Evolutionary conservation across 2,797 vertebrate genomes (phyloP), one percentile per base, ranked within the genome.

Genomic region (Tiaroga cobitis): DNA sequence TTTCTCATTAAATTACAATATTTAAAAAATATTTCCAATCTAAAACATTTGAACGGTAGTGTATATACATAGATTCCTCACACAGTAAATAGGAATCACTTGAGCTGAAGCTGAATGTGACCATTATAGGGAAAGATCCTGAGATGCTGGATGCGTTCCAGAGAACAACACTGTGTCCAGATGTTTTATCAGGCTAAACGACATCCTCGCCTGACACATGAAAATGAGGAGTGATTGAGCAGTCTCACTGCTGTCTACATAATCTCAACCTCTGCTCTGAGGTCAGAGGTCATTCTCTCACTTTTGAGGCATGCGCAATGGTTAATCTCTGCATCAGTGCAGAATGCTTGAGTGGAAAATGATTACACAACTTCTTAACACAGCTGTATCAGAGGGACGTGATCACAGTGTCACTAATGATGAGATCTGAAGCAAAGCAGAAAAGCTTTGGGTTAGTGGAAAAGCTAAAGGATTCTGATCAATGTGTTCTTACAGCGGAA

Each of bases 341-440:
- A 73, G 39, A 37, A 41, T 13, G 26, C 54, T 49, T n/a, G n/a
- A 72, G 39, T 79, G 29, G 39, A 37, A 85, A 70, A 61, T 21
- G 54, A 85, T 85, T 73, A 80, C 51, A 85, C 54, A 72, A 85
- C 65, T 68, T 75, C 81, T 77, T 77, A 69, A 76, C 32, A 61
- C 67, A 69, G 61, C 75, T 72, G n/a, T 34, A 61, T 79, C 13
- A 56, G 46, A 84, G n/a, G n/a, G 8, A 59, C 21, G 34, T n/a
- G 49, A 59, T 59, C 11, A 56, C 26, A 54, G 19, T n/a, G 83
- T 18, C 39, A 24, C 43, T 51, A 80, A 73, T 51, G 32, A 85
- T 51, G 37, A 73, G 61, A 78, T 78, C 46, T 43, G 39, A 80
- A 80, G 37, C 26, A 59, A 72, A 81, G 37, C 10, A 49, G 16